Percentiles rank a stretch among this genome's conserved stretches.
These are phyloP conservation scores for Chiloscyllium plagiosum DNA, from an alignment of 2,113 vertebrate species.

Conservation along the genomic window DNA sequence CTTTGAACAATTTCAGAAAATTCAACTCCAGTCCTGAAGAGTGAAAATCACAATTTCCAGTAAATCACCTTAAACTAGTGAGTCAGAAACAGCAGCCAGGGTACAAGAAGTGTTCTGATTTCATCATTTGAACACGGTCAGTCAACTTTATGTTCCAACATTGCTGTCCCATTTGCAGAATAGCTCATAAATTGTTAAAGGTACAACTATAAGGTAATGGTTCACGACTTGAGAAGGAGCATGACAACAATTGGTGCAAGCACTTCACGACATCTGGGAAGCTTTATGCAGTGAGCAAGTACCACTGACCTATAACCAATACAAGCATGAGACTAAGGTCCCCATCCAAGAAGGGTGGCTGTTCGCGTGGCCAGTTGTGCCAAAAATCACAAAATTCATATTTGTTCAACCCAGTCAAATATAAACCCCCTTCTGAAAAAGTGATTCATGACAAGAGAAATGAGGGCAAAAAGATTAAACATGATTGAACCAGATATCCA, in stretches of 20 bases:
- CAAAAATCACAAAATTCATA: not conserved
- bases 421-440: not conserved
- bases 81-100: not conserved
- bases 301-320: not conserved
- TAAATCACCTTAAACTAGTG: not conserved
- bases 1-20: not conserved
- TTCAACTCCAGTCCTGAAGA: not conserved
- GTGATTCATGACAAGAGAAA: not conserved
- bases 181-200: not conserved
- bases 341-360: not conserved
- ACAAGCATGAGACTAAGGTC: not conserved
- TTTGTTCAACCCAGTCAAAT: not conserved
- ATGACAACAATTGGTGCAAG: not conserved
- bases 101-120: not conserved
- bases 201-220: not conserved
- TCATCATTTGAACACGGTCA: not conserved
- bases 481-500: too few relatives aligned
- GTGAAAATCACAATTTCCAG: not conserved
- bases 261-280: not conserved
- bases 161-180: not conserved
- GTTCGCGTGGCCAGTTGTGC: not conserved
- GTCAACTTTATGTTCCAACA: not conserved
- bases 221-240: not conserved
- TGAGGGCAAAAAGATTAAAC: too few relatives aligned
- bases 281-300: not conserved